Evolutionary conservation across 2,888 invertebrate genomes (phyloP), one percentile per base, ranked within the genome.

Genomic region (Cantharis nigra): DNA sequence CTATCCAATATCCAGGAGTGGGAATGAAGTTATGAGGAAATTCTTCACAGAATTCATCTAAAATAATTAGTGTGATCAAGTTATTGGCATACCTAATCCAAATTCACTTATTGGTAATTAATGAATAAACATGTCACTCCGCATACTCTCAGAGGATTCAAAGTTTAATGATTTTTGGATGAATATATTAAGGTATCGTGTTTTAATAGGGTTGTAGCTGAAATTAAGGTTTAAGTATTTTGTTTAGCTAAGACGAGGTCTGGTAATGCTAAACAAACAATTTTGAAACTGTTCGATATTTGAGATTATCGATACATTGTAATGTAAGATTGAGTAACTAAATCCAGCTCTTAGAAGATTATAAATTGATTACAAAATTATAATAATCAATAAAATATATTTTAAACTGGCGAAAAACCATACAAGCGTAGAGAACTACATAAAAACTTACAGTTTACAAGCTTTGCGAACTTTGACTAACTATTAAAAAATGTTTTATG

Each of bases 1-100:
- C 97, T 87, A 97, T 95, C 97, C 97, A 97, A 90, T 97, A 97
- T 75, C 97, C 97, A 0, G 97, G 96, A 0, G 96, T 97, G 1
- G 96, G 95, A 84, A 96, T 94, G 86, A 97, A 91, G 88, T 93
- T 96, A 90, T 97, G 97, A 0, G 97, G 97, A 89, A 94, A 97
- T 87, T 97, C 96, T 86, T 96, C 95, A 89, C 97, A 97, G 88
- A 97, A 96, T 89, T 97, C 97, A 91, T 97, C 97, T 97, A 91
- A 2, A 88, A 90, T 76, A n/a, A 70, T 13, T 13, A 23, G 16
- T 28, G 9, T 18, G 1, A 18, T n/a, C 0, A 18, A 49, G n/a
- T 18, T 18, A 23, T 67, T 13, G 33, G 4, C 13, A 5, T 5
- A 26, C 9, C 26, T 9, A 13, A 13, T 13, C 13, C 5, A 33